Evolutionary conservation across 2,113 vertebrate genomes (phyloP), one percentile per base, ranked within the genome.

Genomic region (Typhlomys cinereus): DNA sequence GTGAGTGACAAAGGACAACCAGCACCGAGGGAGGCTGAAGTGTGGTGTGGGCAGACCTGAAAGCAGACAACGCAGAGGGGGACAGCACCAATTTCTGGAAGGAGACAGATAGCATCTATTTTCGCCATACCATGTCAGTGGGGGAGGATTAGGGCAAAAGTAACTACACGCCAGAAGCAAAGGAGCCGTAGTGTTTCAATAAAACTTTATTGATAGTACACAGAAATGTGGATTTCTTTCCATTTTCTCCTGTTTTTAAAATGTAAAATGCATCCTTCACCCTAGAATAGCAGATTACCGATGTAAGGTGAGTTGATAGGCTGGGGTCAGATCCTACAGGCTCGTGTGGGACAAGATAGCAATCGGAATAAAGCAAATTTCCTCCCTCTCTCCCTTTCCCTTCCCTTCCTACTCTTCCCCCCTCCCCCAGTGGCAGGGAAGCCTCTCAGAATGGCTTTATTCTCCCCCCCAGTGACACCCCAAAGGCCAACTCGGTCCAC

Each of bases 161-260:
- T 34, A 92, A 71, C 54, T 25, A 15, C 12, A 44, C 29, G 48
- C 57, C 39, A 7, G 41, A 41, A 23, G 2, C 17, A 31, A 44
- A 12, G 15, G 79, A 20, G 59, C 62, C 79, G 67, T 29, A 18
- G 31, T 48, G 41, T 64, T 74, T 59, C 70, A 73, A 46, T n/a
- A 64, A n/a, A 88, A 78, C 70, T 95, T 81, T 46, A 88, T n/a
- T 82, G n/a, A 50, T 62, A 8, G 18, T 52, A 59, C 18, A 70
- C 20, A 20, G 59, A 74, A 50, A 83, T 78, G 15, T 76, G 64
- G 83, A 80, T 88, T 80, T 78, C 69, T 50, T 88, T 9, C 83
- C 8, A 14, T 85, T 93, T 57, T 59, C 67, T 48, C 17, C 14
- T 1, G 1, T 64, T 50, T 88, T 59, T 17, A 66, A 95, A 80